These are phyloP conservation scores for Manis crassicaudata DNA, from an alignment of 2,797 vertebrate species.

Conservation along the genomic window DNA sequence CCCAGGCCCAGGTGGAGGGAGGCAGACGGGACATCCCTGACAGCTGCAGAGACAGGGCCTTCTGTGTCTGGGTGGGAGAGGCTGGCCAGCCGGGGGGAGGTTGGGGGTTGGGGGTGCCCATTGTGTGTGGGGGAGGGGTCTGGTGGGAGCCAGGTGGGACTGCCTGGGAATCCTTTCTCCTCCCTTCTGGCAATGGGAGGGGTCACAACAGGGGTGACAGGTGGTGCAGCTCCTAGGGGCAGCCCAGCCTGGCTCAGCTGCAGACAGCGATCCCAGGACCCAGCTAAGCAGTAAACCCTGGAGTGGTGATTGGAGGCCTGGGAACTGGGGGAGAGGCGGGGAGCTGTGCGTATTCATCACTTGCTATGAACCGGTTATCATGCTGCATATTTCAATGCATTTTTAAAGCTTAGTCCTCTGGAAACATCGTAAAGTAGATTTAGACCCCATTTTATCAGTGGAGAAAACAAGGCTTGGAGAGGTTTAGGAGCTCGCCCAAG, in stretches of 20 bases:
- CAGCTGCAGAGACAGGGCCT: not conserved
- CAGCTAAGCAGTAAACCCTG: not conserved
- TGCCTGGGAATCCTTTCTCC: not conserved
- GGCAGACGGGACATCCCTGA: not conserved
- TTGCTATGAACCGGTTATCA: fast-evolving
- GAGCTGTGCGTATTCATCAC: fast-evolving
- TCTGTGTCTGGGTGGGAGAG: not conserved
- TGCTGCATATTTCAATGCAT: fast-evolving
- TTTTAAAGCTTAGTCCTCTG: not conserved
- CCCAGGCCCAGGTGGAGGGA: not conserved
- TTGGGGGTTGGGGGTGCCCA: too few relatives aligned
- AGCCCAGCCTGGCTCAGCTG: not conserved
- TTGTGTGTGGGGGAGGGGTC: not conserved
- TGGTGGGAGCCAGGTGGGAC: not conserved
- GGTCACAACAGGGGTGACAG: not conserved
- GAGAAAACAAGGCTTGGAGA: not conserved
- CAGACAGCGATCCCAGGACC: not conserved
- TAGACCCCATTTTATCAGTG: not conserved
- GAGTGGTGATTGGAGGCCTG: not conserved
- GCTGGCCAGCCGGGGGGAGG: not conserved
- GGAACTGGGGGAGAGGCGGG: fast-evolving
- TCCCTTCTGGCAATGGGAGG: not conserved
- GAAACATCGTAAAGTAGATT: too few relatives aligned
- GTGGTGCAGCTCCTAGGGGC: not conserved
- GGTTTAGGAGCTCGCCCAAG: fast-evolving